Conservation (phyloP, 2,797 vertebrate species). For the Meda fulgida region DNA sequence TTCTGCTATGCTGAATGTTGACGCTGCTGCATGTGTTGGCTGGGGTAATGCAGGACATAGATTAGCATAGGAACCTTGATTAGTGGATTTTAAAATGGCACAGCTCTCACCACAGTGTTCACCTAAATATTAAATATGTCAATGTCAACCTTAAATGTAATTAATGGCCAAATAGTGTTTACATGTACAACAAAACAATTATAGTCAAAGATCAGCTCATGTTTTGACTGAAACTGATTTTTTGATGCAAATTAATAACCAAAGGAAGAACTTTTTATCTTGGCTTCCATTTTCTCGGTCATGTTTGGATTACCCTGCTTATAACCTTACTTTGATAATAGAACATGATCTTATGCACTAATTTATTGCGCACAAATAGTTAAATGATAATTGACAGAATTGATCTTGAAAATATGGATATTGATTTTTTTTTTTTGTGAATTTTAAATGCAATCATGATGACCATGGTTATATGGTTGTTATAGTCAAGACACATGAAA, state of each 20-base stretch:
- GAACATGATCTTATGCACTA: neutral
- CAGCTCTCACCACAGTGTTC: neutral
- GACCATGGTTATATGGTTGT: neutral
- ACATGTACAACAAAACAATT: neutral
- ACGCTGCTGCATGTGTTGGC: constrained; percentile 8
- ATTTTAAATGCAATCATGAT: neutral
- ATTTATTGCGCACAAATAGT: neutral
- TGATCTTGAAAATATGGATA: neutral
- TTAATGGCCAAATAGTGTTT: neutral
- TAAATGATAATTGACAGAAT: neutral
- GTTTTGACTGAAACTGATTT: neutral
- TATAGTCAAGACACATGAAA: neutral
- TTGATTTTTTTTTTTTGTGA: no score
- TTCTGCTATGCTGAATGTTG: constrained; percentile 4
- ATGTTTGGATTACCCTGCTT: neutral
- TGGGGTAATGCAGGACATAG: constrained; percentile 15
- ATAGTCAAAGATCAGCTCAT: neutral
- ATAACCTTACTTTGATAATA: neutral
- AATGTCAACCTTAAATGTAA: neutral
- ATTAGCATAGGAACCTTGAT: constrained; percentile 30
- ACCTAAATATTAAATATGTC: neutral
- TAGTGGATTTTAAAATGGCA: constrained; percentile 7
- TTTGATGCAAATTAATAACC: neutral
- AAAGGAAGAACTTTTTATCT: neutral
- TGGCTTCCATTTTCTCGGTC: neutral